Evolutionary conservation across 1,140 invertebrate genomes (phyloP), one percentile per base, ranked within the genome.

Genomic region (Hyles vespertilio): DNA sequence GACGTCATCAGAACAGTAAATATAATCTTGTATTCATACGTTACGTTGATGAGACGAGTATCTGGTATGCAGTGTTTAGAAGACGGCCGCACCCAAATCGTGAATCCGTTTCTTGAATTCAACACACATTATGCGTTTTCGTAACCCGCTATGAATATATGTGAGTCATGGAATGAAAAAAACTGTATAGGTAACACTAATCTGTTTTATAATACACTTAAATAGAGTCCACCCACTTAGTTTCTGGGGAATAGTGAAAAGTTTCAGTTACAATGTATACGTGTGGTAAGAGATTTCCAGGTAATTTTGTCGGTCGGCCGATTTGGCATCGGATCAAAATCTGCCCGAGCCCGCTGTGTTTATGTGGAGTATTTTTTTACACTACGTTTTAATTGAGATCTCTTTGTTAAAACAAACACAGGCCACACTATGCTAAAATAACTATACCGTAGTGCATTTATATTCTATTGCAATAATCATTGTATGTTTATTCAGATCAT

Each of bases 1-100:
- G 82, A 85, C 79, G 77, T 80, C 79, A 84, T 70, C 48, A 70
- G 58, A 56, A 69, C 67, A 63, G 65, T 64, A 69, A 68, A 74
- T 70, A 74, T 67, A 75, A 70, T 69, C 66, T 72, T 61, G 63
- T 72, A 72, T 69, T 66, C 66, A 71, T 67, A 59, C 53, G 55
- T 56, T 61, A 60, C 55, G 45, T 11, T 59, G 64, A 59, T 69
- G 61, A 65, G 63, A 58, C 48, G 60, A 53, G 63, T 47, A 67
- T 67, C 54, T 66, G 62, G 64, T 50, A 67, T 70, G 69, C 63
- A 69, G 64, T 59, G 60, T 58, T 52, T 59, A 52, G 22, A 62
- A 55, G 61, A 56, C 49, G 51, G 67, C 67, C 75, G 61, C 72
- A 73, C 74, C 79, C 61, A 63, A 59, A 59, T 47, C 56, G 59